Conservation (phyloP, 2,888 invertebrate species). For the Syrphus vitripennis region DNA sequence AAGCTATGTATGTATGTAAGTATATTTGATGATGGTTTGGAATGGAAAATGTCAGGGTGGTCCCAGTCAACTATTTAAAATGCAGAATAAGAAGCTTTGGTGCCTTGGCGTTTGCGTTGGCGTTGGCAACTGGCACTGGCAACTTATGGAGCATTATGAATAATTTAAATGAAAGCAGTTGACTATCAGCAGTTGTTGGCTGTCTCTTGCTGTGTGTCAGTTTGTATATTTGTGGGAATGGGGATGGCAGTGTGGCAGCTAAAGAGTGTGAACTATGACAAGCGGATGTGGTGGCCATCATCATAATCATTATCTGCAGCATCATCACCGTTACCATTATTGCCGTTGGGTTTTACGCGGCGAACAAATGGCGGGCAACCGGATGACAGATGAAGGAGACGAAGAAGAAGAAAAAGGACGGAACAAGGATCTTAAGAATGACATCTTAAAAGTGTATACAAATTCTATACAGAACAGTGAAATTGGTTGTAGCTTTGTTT, state of each 20-base stretch:
- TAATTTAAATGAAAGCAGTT: conserved; percentile 62
- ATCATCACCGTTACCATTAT: conserved; percentile 33
- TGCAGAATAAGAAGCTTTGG: conserved; percentile 43
- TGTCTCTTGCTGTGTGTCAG: neutral
- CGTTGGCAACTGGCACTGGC: neutral
- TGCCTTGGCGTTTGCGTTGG: neutral
- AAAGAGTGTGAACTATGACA: conserved; percentile 51
- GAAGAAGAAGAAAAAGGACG: too few species aligned
- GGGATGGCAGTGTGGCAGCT: neutral
- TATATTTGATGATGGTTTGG: neutral
- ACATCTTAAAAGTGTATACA: conserved; percentile 19
- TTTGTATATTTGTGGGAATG: neutral
- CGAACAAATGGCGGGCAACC: conserved; percentile 3
- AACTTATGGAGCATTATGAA: conserved; percentile 52
- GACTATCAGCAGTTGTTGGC: conserved; percentile 42
- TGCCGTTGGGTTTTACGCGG: conserved; percentile 17
- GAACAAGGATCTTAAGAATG: conserved; percentile 23
- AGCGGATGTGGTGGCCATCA: conserved; percentile 60
- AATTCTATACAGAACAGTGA: conserved; percentile 4
- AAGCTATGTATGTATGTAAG: neutral
- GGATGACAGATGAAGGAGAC: neutral
- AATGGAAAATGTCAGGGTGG: conserved; percentile 40
- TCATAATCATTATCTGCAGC: conserved; percentile 62
- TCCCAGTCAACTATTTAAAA: conserved; percentile 50
- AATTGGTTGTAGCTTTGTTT: conserved; percentile 4